Conservation (phyloP, 1,140 invertebrate species). For the Euwallacea similis region DNA sequence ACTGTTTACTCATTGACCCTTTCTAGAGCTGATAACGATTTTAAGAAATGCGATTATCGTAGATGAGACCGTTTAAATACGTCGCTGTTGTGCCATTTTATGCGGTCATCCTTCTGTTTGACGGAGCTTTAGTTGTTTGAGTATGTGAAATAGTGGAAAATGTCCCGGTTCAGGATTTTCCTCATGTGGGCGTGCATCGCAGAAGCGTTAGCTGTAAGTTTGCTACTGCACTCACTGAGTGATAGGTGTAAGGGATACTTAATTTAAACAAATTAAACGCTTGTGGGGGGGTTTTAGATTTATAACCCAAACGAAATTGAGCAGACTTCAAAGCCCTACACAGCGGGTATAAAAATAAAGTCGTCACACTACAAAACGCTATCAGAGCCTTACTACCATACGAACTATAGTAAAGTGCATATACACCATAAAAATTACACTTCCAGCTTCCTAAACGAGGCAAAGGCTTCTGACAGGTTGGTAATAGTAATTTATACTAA, state of each 20-base stretch:
- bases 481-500: background rate
- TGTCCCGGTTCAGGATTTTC: background rate
- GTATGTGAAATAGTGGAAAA: background rate
- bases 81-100: background rate
- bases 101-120: background rate
- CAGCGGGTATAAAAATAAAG: slow-evolving; percentile 29
- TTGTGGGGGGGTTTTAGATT: slow-evolving; percentile 14
- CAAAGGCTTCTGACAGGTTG: background rate
- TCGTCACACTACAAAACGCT: slow-evolving; percentile 26
- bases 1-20: slow-evolving; percentile 32
- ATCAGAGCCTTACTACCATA: slow-evolving; percentile 29
- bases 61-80: slow-evolving; percentile 2
- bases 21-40: slow-evolving; percentile 12
- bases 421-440: slow-evolving; percentile 40
- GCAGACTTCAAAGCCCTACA: slow-evolving; percentile 8
- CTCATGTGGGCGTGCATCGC: background rate
- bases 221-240: background rate
- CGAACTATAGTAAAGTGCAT: slow-evolving; percentile 45
- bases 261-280: background rate
- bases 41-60: slow-evolving; percentile 1
- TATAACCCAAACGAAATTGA: slow-evolving; percentile 19
- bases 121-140: no score
- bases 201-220: background rate
- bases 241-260: background rate
- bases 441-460: slow-evolving; percentile 20